Base-by-base conservation (phyloP, 2,888 invertebrate species). In the Zele albiditarsus region DNA sequence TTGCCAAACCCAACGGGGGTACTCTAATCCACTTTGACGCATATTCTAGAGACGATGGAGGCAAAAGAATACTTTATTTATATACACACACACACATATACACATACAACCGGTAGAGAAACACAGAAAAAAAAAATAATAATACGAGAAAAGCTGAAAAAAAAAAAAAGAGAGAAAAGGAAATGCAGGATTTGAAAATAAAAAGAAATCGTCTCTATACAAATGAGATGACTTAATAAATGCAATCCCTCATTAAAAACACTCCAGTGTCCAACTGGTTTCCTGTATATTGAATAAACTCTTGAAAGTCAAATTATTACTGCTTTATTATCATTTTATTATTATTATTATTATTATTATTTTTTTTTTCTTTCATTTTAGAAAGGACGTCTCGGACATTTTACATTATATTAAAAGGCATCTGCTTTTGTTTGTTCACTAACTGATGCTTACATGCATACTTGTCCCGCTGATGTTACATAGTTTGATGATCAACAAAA, bases 1-100 rank as follows among this genome's bases (percentile, higher is more conserved):
- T 78, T 38, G 38, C 27, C 66, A 65, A 73, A 62, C 25, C 42
- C 70, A 14, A 68, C 25, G 31, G 58, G 53, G 65, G 57, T 38
- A 28, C 58, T 80, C 79, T 84, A 85, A 85, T 85, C 84, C 85
- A 83, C 81, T 85, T 83, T 80, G 82, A 84, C 82, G 82, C 78
- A 83, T 75, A 46, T 67, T 71, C 33, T 57, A 20, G 42, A n/a
- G 2, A 31, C 28, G 20, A 20, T 27, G n/a, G 2, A 53, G 8
- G 5, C 53, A 20, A 53, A n/a, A 53, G 20, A 53, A 20, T n/a
- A 46, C 46, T 46, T n/a, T 46, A 16, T 46, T 3, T 46, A 8
- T 23, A 8, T 23, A 20, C n/a, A 20, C 20, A 53, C 20, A 53
- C 20, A 53, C 53, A 53, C n/a, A 20, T 20, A 0, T 1, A 53